phyloP scores from a whole-genome alignment of 2,113 vertebrate genomes.

The Amphiprion ocellaris region DNA sequence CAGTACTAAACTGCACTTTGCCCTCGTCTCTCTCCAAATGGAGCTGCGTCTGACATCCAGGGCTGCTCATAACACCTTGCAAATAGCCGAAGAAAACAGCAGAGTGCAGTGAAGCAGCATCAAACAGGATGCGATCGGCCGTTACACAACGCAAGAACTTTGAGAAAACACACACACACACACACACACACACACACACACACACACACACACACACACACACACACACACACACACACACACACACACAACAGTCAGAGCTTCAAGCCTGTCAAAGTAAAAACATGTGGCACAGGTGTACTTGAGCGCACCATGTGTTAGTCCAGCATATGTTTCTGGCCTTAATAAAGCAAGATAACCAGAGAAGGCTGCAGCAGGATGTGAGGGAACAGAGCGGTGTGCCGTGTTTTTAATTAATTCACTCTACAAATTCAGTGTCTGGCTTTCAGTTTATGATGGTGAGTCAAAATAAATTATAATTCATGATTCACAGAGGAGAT shows the following conservation, averaged over 20 bases:
- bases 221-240: too few species aligned
- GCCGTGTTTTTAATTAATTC: not conserved
- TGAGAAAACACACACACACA: not conserved
- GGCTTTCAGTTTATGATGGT: too few species aligned
- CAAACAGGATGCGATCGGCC: constrained; percentile 42
- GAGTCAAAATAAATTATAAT: too few species aligned
- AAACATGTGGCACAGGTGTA: not conserved
- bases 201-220: too few species aligned
- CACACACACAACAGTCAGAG: constrained; percentile 1
- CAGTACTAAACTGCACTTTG: constrained; percentile 6
- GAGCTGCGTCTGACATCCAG: not conserved
- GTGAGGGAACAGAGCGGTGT: not conserved
- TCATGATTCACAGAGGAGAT: too few species aligned
- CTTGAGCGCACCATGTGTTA: not conserved
- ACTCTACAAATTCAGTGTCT: too few species aligned
- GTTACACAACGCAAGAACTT: constrained; percentile 42
- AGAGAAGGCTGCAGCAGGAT: not conserved
- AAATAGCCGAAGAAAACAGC: not conserved
- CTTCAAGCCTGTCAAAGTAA: not conserved
- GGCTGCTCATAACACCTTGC: constrained; percentile 35
- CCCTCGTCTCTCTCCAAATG: not conserved
- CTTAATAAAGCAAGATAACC: not conserved
- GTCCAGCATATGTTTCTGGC: not conserved
- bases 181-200: too few species aligned
- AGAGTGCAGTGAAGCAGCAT: constrained; percentile 33